A percentile compares a stretch with the other conserved stretches of the same genome.
Evolutionary conservation across 2,888 invertebrate genomes (phyloP).

Genomic region (Isoperla grammatica): DNA sequence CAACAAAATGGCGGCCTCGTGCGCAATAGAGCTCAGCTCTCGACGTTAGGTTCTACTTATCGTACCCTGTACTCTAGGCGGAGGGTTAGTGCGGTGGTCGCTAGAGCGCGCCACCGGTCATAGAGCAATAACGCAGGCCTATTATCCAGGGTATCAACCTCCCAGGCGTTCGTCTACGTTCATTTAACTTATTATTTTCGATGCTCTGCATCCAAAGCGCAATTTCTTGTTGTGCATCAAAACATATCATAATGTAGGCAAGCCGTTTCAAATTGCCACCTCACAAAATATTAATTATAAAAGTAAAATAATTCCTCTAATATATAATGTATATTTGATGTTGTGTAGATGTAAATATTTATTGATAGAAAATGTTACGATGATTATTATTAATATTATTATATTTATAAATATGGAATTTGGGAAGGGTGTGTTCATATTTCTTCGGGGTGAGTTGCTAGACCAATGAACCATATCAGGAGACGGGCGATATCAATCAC

Average conservation of each 20-base stretch:
- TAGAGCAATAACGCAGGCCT: conserved; percentile 1
- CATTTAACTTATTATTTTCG: conserved; percentile 22
- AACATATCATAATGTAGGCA: conserved; percentile 28
- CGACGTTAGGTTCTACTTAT: conserved; percentile 14
- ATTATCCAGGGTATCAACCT: not conserved
- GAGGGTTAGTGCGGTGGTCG: not conserved
- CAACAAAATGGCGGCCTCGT: not conserved
- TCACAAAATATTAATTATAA: conserved; percentile 19
- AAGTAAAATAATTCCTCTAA: conserved; percentile 26
- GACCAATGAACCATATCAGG: conserved; percentile 26
- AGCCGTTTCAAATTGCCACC: not conserved
- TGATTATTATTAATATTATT: conserved; percentile 23
- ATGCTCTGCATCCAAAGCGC: conserved; percentile 12
- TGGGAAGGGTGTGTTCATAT: conserved; percentile 19
- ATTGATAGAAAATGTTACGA: conserved; percentile 29
- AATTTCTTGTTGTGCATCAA: conserved; percentile 26
- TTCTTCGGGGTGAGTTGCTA: conserved; percentile 23
- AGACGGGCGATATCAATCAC: conserved; percentile 18
- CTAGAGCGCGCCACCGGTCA: not conserved
- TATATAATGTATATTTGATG: conserved; percentile 31
- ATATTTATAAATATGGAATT: conserved; percentile 26
- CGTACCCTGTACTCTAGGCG: conserved; percentile 5
- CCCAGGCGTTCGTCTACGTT: conserved; percentile 1
- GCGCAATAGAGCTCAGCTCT: conserved; percentile 23
- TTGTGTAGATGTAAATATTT: conserved; percentile 33